A percentile compares a stretch with the other conserved stretches of the same genome.
phyloP scores from a whole-genome alignment of 35 echinoderm and acorn worm genomes.

The Ophiothrix spiculata region DNA sequence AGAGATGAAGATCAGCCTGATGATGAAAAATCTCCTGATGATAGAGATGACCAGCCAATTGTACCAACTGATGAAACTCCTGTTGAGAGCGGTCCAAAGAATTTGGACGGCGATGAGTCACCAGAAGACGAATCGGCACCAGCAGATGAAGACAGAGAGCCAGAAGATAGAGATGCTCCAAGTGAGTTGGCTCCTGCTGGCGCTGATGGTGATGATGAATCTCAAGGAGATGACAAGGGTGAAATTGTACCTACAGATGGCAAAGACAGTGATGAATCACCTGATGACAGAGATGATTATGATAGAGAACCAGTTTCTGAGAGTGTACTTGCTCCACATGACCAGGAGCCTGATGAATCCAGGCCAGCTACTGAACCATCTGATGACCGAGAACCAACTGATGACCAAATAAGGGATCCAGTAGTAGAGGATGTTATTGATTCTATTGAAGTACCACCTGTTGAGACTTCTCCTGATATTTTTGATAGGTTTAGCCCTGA shows the following conservation, averaged over 20 bases:
- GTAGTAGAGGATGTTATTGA: neutral
- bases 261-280: neutral
- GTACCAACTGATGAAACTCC: neutral
- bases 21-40: neutral
- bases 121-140: neutral
- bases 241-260: neutral
- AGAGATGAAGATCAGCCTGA: neutral
- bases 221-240: no score
- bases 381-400: neutral
- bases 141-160: neutral
- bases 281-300: neutral
- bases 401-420: neutral
- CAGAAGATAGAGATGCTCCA: neutral
- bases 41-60: neutral
- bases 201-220: neutral
- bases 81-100: neutral
- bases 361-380: neutral
- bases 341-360: neutral
- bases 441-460: neutral
- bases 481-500: neutral
- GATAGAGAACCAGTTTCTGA: slow-evolving; percentile 3
- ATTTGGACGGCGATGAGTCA: neutral
- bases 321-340: neutral
- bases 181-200: neutral
- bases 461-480: slow-evolving; percentile 18